Evolutionary conservation across 2,888 invertebrate genomes (phyloP), one percentile per base, ranked within the genome.

Genomic region (Chloroclysta siterata): DNA sequence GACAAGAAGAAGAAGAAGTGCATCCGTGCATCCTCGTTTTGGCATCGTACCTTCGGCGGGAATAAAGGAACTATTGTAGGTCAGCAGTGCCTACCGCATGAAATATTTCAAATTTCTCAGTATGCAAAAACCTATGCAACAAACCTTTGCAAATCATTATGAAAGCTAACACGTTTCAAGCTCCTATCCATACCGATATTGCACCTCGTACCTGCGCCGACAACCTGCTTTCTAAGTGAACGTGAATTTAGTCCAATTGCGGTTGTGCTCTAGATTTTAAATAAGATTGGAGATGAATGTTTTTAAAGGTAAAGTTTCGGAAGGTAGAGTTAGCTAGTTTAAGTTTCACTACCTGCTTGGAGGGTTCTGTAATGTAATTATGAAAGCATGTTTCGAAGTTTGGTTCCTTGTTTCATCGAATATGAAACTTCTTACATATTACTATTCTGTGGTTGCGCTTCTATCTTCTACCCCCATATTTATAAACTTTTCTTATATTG

Each of bases 231-330:
- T 48, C 60, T 47, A 42, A 5, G 13, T 42, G 28, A 54, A 42
- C 15, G 53, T 33, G 44, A 53, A 62, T 62, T 8, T 48, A 65
- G 52, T 56, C 63, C 65, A 78, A 83, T 80, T 80, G 82, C 76
- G 78, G 75, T 74, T 77, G 69, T 77, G 76, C 73, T 72, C 75
- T 75, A 84, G 84, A 83, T 83, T 76, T 77, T 66, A 79, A 80
- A 81, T 84, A 82, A 79, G 75, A 79, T 76, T 72, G 72, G 73
- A 74, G 75, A 77, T 73, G 68, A 72, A 74, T 70, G 74, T 65
- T 69, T 61, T 65, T 56, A 53, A 63, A 63, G 59, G 61, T 61
- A 66, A 66, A 60, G 52, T 71, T 71, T 65, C 71, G 50, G 53
- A 55, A 59, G 55, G 56, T 48, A 44, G 60, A 70, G 57, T 65